Evolutionary conservation across 2,888 invertebrate species (phyloP).

Genomic region (Hecatera dysodea): DNA sequence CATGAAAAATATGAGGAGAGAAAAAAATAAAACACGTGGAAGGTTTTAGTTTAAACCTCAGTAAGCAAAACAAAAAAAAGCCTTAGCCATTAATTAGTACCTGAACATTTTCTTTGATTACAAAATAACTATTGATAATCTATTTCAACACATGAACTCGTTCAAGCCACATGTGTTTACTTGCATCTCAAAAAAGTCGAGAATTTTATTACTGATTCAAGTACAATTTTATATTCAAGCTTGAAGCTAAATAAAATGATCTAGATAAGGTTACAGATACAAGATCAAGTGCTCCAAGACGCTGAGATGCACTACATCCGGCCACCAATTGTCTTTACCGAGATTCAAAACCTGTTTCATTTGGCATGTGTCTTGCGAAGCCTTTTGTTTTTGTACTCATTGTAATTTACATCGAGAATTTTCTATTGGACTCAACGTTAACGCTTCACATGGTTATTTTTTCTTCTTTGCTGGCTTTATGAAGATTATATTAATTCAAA

Average conservation of each 20-base stretch:
- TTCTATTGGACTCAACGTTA: conserved; percentile 27
- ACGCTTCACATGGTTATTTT: conserved; percentile 1
- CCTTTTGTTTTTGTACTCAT: conserved; percentile 73
- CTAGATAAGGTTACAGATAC: conserved; percentile 63
- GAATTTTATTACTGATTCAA: conserved; percentile 17
- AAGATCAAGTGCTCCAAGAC: conserved; percentile 71
- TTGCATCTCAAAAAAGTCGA: neutral
- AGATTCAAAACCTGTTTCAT: conserved; percentile 76
- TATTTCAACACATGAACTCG: too few species aligned
- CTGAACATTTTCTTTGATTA: conserved; percentile 15
- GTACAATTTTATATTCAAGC: conserved; percentile 39
- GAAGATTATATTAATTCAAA: neutral
- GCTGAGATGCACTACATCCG: conserved; percentile 80
- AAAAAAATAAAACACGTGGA: conserved; percentile 21
- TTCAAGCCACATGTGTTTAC: neutral
- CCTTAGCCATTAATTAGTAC: conserved; percentile 3
- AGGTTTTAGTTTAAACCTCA: conserved; percentile 17
- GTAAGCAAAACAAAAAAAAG: conserved; percentile 30
- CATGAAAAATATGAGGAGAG: conserved; percentile 20
- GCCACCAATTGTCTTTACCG: conserved; percentile 76
- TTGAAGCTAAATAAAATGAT: conserved; percentile 51
- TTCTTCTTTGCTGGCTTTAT: neutral
- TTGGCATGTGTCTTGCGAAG: conserved; percentile 70
- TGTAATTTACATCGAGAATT: conserved; percentile 46
- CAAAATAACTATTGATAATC: neutral